phyloP scores from a whole-genome alignment of 2,797 vertebrate species.

The Miichthys miiuy region DNA sequence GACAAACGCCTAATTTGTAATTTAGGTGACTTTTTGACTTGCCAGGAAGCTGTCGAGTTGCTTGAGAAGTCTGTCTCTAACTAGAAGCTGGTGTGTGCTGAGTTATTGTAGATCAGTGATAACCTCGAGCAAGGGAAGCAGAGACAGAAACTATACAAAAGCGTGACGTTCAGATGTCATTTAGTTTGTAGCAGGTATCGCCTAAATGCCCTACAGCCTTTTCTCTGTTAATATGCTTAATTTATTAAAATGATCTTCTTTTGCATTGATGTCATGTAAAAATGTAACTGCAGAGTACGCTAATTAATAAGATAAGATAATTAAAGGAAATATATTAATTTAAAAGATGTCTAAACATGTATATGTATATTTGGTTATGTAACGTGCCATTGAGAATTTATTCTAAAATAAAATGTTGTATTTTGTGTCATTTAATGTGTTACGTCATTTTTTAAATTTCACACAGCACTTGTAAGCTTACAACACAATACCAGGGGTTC shows the following conservation, averaged over 20 bases:
- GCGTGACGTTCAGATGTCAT: conserved; percentile 57
- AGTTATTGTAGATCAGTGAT: conserved; percentile 34
- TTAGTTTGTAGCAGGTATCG: conserved; percentile 74
- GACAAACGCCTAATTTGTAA: conserved; percentile 16
- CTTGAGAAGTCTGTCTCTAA: conserved; percentile 22
- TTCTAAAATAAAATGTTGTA: conserved; percentile 93
- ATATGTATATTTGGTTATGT: conserved; percentile 99
- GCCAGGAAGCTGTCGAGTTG: conserved; percentile 10
- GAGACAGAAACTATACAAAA: conserved; percentile 43
- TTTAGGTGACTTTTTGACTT: conserved; percentile 20
- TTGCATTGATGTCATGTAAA: conserved; percentile 92
- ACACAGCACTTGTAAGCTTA: neutral
- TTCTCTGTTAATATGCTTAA: conserved; percentile 93
- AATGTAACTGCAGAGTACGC: conserved; percentile 84
- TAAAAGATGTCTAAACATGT: conserved; percentile 87
- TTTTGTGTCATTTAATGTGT: conserved; percentile 92
- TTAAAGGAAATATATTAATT: conserved; percentile 81
- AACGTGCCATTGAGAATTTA: conserved; percentile 89
- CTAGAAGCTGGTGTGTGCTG: conserved; percentile 22
- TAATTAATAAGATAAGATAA: conserved; percentile 68
- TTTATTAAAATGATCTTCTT: conserved; percentile 92
- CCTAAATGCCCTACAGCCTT: conserved; percentile 68
- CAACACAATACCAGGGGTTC: neutral
- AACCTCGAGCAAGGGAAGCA: conserved; percentile 47
- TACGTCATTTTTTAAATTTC: conserved; percentile 7